Percentiles rank a stretch among this genome's conserved stretches.
Conservation (phyloP, 2,888 invertebrate species). For the Mythimna impura region DNA sequence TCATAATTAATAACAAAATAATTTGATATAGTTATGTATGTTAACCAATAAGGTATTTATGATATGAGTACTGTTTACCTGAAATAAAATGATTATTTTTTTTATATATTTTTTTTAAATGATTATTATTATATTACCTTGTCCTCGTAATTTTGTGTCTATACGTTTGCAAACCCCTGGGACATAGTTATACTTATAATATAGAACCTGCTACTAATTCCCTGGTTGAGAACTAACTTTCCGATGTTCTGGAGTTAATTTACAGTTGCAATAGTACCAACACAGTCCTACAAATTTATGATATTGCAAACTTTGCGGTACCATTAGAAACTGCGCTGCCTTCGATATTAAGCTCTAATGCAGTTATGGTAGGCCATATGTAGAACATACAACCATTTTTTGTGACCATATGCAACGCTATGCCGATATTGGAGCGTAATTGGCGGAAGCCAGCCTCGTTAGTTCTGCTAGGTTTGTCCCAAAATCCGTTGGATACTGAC, state of each 20-base stretch:
- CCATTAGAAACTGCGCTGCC: conserved; percentile 9
- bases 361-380: conserved; percentile 3
- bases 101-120: too few relatives aligned
- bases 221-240: neutral
- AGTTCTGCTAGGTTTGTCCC: conserved; percentile 34
- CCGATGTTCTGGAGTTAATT: conserved; percentile 15
- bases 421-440: conserved; percentile 36
- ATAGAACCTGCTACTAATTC: neutral
- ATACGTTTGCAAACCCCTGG: neutral
- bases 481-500: conserved; percentile 17
- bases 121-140: neutral
- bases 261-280: conserved; percentile 11
- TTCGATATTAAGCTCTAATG: conserved; percentile 23
- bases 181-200: neutral
- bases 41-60: too few relatives aligned
- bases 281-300: conserved; percentile 11
- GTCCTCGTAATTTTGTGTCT: too few relatives aligned
- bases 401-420: conserved; percentile 4
- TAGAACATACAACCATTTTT: neutral
- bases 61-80: too few relatives aligned
- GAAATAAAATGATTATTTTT: too few relatives aligned
- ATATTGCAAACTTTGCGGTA: conserved; percentile 33
- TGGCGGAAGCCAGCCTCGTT: conserved; percentile 30
- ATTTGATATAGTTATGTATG: too few relatives aligned
- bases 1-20: too few relatives aligned